Evolutionary conservation across 2,797 vertebrate genomes (phyloP).

Genomic region (Acestrorhynchus altus): DNA sequence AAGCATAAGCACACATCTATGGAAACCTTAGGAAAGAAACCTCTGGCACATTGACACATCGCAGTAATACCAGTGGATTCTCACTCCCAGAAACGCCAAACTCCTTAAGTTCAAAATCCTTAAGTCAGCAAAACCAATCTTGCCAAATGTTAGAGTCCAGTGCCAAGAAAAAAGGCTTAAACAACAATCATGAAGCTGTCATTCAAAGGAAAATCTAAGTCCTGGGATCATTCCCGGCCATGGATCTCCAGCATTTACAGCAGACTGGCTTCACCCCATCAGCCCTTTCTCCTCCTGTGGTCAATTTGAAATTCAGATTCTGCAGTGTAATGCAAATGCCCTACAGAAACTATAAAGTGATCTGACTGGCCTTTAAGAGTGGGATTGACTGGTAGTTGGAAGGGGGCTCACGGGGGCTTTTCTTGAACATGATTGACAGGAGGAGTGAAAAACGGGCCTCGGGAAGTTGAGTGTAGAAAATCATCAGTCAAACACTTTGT

Average conservation of each 20-base stretch:
- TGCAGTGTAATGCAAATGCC: constrained; percentile 54
- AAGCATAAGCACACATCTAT: constrained; percentile 3
- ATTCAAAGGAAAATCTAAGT: constrained; percentile 15
- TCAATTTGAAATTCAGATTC: constrained; percentile 59
- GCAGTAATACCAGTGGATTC: constrained; percentile 32
- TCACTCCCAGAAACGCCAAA: constrained; percentile 31
- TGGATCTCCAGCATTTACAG: constrained; percentile 11
- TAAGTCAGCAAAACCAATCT: constrained; percentile 46
- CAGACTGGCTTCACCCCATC: constrained; percentile 25
- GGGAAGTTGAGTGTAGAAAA: not conserved
- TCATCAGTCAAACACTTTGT: constrained; percentile 15
- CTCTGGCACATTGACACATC: constrained; percentile 23
- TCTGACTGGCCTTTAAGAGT: constrained; percentile 16
- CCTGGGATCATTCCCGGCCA: constrained; percentile 21
- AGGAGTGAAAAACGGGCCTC: not conserved
- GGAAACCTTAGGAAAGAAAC: not conserved
- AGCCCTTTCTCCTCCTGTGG: constrained; percentile 19
- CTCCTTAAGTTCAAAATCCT: constrained; percentile 34
- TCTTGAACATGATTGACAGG: constrained; percentile 6
- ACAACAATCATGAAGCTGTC: constrained; percentile 39
- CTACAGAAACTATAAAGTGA: constrained; percentile 41
- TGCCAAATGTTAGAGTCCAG: constrained; percentile 37
- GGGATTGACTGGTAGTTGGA: constrained; percentile 17
- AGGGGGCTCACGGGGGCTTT: constrained; percentile 22
- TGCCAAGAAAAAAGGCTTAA: constrained; percentile 52